These are phyloP conservation scores for Chroicocephalus ridibundus DNA, from an alignment of 2,113 vertebrate species.

Conservation along the genomic window DNA sequence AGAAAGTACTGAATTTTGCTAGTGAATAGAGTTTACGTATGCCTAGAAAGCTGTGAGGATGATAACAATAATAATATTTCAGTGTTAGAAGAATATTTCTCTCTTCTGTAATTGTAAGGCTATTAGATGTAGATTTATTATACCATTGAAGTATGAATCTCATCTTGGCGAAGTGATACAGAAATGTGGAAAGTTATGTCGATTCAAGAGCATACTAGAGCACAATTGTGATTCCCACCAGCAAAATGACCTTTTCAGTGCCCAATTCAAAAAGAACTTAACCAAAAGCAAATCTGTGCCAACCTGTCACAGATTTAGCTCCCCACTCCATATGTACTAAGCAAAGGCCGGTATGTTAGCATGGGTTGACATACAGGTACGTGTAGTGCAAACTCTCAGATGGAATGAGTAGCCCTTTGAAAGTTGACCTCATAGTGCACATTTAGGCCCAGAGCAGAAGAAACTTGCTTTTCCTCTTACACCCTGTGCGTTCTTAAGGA, in stretches of 20 bases:
- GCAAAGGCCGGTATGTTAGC: background rate
- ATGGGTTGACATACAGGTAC: background rate
- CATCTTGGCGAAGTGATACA: background rate
- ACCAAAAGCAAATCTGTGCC: background rate
- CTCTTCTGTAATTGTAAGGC: background rate
- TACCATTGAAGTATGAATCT: background rate
- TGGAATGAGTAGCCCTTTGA: background rate
- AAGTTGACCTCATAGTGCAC: background rate
- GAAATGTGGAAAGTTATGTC: background rate
- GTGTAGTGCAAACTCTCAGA: background rate
- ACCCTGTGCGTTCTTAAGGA: background rate
- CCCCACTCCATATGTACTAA: fast-evolving
- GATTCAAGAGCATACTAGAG: background rate
- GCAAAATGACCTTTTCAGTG: background rate
- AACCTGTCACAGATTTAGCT: background rate
- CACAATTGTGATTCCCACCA: background rate
- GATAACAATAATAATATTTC: background rate
- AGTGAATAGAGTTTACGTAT: background rate
- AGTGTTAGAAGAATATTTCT: background rate
- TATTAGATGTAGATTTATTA: background rate
- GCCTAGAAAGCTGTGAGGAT: background rate
- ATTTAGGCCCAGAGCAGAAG: background rate
- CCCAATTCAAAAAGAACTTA: background rate
- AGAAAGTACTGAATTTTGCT: background rate
- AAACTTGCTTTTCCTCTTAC: background rate